Conservation (phyloP, 2,888 invertebrate species). For the Brachyptera putata region DNA sequence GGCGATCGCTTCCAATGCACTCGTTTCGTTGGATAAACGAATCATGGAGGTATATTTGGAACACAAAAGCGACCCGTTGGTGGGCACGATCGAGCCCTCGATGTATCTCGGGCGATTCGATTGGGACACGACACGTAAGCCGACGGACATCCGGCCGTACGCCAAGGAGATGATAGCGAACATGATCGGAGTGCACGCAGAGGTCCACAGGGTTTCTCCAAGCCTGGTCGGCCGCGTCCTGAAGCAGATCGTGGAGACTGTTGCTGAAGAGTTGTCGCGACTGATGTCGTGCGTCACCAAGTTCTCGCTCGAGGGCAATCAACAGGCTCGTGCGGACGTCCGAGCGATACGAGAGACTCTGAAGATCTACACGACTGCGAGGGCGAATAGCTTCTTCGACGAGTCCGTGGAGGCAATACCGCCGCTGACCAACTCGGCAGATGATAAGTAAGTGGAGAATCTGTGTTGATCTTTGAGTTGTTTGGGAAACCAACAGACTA, state of each 20-base stretch:
- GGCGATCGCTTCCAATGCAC: slow-evolving; percentile 49
- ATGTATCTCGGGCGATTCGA: slow-evolving; percentile 91
- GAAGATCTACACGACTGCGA: slow-evolving; percentile 58
- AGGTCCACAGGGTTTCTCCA: slow-evolving; percentile 75
- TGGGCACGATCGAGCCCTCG: slow-evolving; percentile 93
- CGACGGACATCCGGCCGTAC: slow-evolving; percentile 78
- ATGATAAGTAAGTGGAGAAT: slow-evolving; percentile 37
- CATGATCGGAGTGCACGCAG: slow-evolving; percentile 71
- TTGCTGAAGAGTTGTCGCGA: slow-evolving; percentile 87
- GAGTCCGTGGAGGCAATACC: slow-evolving; percentile 80
- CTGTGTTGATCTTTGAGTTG: too few relatives aligned
- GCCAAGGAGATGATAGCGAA: slow-evolving; percentile 84
- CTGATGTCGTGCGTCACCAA: slow-evolving; percentile 74
- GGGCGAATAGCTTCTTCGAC: slow-evolving; percentile 69
- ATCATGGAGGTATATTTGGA: slow-evolving; percentile 78
- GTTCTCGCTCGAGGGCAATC: slow-evolving; percentile 64
- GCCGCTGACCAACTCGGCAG: slow-evolving; percentile 57
- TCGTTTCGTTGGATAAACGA: slow-evolving; percentile 40
- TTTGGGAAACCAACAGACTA: too few relatives aligned
- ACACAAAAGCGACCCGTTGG: slow-evolving; percentile 88
- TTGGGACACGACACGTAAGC: slow-evolving; percentile 72
- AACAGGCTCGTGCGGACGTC: slow-evolving; percentile 78
- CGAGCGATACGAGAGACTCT: slow-evolving; percentile 62
- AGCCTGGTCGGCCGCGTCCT: slow-evolving; percentile 68
- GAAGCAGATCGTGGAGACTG: slow-evolving; percentile 79